Evolutionary conservation across 2,113 vertebrate genomes (phyloP).

Genomic region (Caloenas nicobarica): DNA sequence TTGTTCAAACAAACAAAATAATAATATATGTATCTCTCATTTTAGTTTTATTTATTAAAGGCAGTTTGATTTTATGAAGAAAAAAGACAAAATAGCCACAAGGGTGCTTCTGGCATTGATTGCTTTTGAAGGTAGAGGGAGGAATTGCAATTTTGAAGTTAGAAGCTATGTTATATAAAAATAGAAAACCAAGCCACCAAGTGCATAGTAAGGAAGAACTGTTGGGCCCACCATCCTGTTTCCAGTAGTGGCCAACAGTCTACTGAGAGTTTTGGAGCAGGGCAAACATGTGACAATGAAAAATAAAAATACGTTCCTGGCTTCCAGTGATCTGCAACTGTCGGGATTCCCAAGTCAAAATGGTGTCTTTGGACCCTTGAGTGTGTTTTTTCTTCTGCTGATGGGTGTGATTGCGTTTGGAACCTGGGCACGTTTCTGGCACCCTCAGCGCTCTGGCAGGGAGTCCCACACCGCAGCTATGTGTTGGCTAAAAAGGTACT

Average conservation of each 20-base stretch:
- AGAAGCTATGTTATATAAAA: neutral
- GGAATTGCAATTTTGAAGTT: neutral
- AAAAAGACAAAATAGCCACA: neutral
- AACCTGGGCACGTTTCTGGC: neutral
- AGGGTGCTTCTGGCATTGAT: neutral
- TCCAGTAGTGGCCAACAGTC: neutral
- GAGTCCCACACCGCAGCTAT: neutral
- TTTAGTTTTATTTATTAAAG: neutral
- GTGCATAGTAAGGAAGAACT: neutral
- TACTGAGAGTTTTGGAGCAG: neutral
- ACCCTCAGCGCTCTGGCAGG: neutral
- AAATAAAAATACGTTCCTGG: neutral
- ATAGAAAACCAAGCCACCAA: neutral
- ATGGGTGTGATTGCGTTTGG: neutral
- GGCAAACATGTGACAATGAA: neutral
- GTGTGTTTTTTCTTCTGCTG: neutral
- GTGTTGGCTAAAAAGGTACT: neutral
- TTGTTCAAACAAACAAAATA: neutral
- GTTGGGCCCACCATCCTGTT: neutral
- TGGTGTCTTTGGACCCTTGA: accelerated
- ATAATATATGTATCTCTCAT: too few relatives aligned
- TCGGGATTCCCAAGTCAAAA: neutral
- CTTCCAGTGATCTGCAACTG: neutral
- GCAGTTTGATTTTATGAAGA: neutral
- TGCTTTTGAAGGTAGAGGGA: neutral